Base-by-base conservation (phyloP, 2,113 vertebrate species). In the Leptosomus discolor region DNA sequence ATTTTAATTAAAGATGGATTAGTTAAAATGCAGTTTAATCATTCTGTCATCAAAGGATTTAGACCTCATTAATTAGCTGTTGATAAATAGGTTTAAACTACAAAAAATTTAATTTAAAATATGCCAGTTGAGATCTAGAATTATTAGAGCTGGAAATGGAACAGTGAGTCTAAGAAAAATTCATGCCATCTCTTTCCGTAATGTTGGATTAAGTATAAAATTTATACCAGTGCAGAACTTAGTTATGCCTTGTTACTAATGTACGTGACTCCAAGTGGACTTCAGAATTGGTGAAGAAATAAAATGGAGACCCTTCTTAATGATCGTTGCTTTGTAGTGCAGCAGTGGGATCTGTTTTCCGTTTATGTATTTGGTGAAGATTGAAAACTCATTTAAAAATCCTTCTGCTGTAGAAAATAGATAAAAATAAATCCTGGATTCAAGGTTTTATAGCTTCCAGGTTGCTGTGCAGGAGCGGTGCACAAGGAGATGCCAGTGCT, bases 1-100 rank as follows among this genome's bases (percentile, higher is more conserved):
- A 84, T 97, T 98, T 98, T 98, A 98, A 98, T 98, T 98, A 98
- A 98, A 98, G 98, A 98, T 97, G 97, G 97, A 98, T 98, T 98
- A 98, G 97, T 98, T 98, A 94, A 97, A 97, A 98, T 78, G 69
- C 94, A 94, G 71, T 97, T 98, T 98, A 98, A 98, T 98, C 98
- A 98, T 98, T 95, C 91, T 98, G 98, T 98, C 98, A 97, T 97
- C 95, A 94, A 86, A 98, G 96, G 96, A 97, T 94, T 97, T 97
- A 97, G 94, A 96, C 96, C 92, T 98, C 96, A 92, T 98, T 98
- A 98, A 98, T 98, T 98, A 98, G 97, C 95, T 91, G 92, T 97
- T 98, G 98, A 98, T 98, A 98, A 98, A 97, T 97, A 98, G 94
- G 95, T 95, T 97, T 96, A 96, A 95, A 97, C 84, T 95, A 77